These are phyloP conservation scores for Nomada fucata DNA, from an alignment of 2,888 invertebrate genomes.

Conservation along the genomic window DNA sequence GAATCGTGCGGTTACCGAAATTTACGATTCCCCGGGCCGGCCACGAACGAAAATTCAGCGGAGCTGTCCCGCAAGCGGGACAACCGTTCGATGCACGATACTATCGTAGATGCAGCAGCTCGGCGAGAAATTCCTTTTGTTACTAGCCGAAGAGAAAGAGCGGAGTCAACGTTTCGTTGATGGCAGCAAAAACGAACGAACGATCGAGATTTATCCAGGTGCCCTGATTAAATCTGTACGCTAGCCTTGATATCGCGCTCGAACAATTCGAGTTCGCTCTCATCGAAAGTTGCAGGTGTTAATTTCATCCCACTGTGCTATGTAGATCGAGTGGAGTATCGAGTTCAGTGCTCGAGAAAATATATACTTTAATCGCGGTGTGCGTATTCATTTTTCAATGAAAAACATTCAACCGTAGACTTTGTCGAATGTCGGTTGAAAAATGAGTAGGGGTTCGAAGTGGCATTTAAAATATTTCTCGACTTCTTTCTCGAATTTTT, in stretches of 20 bases:
- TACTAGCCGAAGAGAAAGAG: neutral
- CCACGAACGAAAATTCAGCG: too few relatives aligned
- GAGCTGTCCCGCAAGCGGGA: neutral
- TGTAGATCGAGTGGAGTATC: neutral
- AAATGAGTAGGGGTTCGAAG: too few relatives aligned
- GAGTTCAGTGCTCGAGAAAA: too few relatives aligned
- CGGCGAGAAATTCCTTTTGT: conserved; percentile 29
- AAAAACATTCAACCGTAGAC: too few relatives aligned
- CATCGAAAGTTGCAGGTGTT: conserved; percentile 62
- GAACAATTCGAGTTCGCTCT: conserved; percentile 58
- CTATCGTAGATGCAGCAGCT: conserved; percentile 13
- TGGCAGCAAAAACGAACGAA: conserved; percentile 22
- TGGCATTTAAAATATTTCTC: neutral
- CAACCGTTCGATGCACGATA: conserved; percentile 22
- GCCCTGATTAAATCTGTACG: conserved; percentile 40
- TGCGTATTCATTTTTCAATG: too few relatives aligned
- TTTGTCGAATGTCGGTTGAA: too few relatives aligned
- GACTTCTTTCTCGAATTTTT: neutral
- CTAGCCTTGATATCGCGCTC: conserved; percentile 32
- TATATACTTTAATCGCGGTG: too few relatives aligned
- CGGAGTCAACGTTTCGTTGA: neutral
- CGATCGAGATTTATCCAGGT: conserved; percentile 31
- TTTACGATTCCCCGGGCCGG: neutral
- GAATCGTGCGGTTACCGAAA: neutral
- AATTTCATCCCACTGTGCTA: conserved; percentile 37